Conservation (phyloP, 2,113 vertebrate genomes). For the Pituophis catenifer region DNA sequence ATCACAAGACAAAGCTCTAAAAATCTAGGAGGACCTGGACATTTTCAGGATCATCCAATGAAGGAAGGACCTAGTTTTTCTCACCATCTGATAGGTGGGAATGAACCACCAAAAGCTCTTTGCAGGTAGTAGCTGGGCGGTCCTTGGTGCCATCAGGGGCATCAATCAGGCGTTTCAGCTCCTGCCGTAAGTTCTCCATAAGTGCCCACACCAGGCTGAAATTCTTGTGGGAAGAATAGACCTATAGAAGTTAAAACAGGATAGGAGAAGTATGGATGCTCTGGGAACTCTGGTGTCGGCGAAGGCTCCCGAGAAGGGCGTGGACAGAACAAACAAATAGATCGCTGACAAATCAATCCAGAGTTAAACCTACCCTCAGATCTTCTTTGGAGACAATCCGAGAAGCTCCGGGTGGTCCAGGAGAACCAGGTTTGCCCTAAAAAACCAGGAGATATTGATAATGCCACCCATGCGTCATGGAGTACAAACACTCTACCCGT, state of each 20-base stretch:
- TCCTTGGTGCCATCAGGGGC: slow-evolving; percentile 82
- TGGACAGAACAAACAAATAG: background rate
- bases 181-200: slow-evolving; percentile 72
- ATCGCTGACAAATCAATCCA: background rate
- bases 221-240: slow-evolving; percentile 76
- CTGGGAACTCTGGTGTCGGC: background rate
- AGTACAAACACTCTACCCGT: background rate
- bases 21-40: background rate
- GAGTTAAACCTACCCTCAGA: slow-evolving; percentile 69
- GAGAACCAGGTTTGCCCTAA: slow-evolving; percentile 77
- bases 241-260: slow-evolving; percentile 65
- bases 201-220: slow-evolving; percentile 69
- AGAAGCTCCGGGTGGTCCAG: slow-evolving; percentile 71
- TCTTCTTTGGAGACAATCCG: slow-evolving; percentile 71
- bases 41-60: rapidly evolving
- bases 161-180: slow-evolving; percentile 72
- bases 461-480: background rate
- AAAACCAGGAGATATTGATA: background rate
- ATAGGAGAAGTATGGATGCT: too few species aligned
- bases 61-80: background rate
- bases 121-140: slow-evolving; percentile 80
- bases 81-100: slow-evolving; percentile 77
- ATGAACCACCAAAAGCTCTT: slow-evolving; percentile 83
- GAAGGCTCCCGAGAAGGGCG: background rate
- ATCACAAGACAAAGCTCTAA: background rate